Base-by-base conservation (phyloP, 2,888 invertebrate genomes). In the Hypsopygia costalis region DNA sequence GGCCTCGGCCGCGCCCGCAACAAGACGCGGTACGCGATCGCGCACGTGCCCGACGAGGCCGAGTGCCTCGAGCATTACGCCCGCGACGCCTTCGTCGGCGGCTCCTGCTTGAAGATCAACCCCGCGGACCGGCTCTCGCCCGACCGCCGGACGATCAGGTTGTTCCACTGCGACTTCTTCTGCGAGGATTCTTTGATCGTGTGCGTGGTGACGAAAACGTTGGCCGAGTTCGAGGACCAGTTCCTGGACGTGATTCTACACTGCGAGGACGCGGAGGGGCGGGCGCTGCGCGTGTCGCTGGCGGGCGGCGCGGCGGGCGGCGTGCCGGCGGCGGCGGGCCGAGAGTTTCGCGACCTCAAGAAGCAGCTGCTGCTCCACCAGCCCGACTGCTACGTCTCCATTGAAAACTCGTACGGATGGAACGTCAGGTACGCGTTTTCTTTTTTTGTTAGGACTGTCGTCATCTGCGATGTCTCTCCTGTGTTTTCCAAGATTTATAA, bases 41-140 rank as follows among this genome's bases (percentile, higher is more conserved):
- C 63, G 0, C 47, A 42, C 30, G 61, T 79, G 25, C 47, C 61
- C 0, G 60, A 57, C 0, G 87, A 85, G 48, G 45, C 47, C 3
- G 69, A 69, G 34, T 89, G 89, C 41, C 51, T 85, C 7, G 67
- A 80, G 49, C 47, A 63, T 21, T 73, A 70, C 52, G 75, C 69
- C 28, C 73, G 73, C 0, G 90, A 90, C 46, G 82, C 81, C 47
- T 91, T 87, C 58, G 71, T 62, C 11, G 91, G 92, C 9, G 91
- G 92, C 12, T 75, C 83, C 0, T 90, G 90, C 29, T 60, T 91
- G 1, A 76, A 75, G 41, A 58, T 92, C 0, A 58, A 80, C 37
- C 83, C 81, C 1, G 68, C 79, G 0, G 83, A 83, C 47, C 41
- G 12, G 3, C 16, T 59, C 1, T 45, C 52, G 11, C 22, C 44